Base-by-base conservation (phyloP, 2,888 invertebrate species). In the Perdita meconis region DNA sequence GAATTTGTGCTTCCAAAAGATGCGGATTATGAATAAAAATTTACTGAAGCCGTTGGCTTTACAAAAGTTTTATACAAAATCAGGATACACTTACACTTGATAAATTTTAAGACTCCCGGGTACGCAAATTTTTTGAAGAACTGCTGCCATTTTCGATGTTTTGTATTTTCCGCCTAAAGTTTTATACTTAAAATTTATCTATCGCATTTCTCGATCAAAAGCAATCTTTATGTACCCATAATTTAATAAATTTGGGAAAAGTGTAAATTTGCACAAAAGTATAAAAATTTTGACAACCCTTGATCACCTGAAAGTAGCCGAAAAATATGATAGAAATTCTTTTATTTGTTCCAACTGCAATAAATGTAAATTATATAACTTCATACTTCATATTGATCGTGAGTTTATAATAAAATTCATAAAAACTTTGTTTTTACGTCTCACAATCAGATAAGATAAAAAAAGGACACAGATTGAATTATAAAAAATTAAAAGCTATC, bases 261-360 rank as follows among this genome's bases (percentile, higher is more conserved):
- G 0, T 0, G n/a, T 8, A 19, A 1, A n/a, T 19, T 19, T 42
- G 3, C 26, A 13, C 59, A 19, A 38, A 6, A 59, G 57, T 34
- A 59, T 74, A 59, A 59, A n/a, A 19, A 3, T 12, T n/a, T 38
- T 57, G 16, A 22, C 74, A 47, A 53, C 22, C 13, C 40, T 53
- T 30, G 6, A 19, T 8, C 12, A 8, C 2, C 44, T 47, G 74
- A 74, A n/a, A 63, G n/a, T 5, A 8, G n/a, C 16, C 1, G 0
- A n/a, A 13, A 19, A 6, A 1, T n/a, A n/a, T n/a, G n/a, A n/a
- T n/a, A n/a, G 0, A 16, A 16, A 40, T 38, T 44, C 26, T 19
- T 51, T 74, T 64, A 12, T 47, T 36, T 74, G 74, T 75, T 75
- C 73, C 24, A 1, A 38, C 38, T 72, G 22, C 8, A 2, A 1